Evolutionary conservation across 2,113 vertebrate genomes (phyloP).

Genomic region (Cyanistes caeruleus): DNA sequence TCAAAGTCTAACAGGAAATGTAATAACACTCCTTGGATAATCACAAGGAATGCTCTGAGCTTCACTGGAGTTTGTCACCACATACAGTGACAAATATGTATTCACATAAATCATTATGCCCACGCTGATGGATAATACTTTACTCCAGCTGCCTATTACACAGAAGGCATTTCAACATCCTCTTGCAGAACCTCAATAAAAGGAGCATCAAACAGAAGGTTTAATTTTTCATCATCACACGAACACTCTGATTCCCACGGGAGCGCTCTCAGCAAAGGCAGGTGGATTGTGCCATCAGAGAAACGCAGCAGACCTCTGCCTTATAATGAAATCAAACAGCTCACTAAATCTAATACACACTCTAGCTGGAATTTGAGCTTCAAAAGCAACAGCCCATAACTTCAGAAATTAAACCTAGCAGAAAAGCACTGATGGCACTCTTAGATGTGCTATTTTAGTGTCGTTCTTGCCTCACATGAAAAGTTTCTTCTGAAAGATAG

Average conservation of each 20-base stretch:
- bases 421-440: slow-evolving; percentile 9
- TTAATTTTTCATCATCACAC: slow-evolving; percentile 51
- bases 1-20: neutral
- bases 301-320: neutral
- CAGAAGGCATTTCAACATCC: neutral
- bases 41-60: neutral
- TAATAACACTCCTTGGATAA: neutral
- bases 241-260: neutral
- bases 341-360: slow-evolving; percentile 29
- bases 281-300: slow-evolving; percentile 22
- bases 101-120: slow-evolving; percentile 24
- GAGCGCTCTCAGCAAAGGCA: slow-evolving; percentile 34
- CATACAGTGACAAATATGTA: slow-evolving; percentile 16
- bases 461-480: slow-evolving; percentile 15
- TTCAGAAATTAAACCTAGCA: slow-evolving; percentile 44
- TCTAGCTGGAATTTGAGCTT: slow-evolving; percentile 8
- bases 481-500: slow-evolving; percentile 16
- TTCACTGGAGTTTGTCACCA: slow-evolving; percentile 2
- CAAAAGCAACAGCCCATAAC: slow-evolving; percentile 30
- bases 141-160: neutral
- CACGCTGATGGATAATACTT: neutral
- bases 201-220: slow-evolving; percentile 16
- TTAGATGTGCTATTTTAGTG: slow-evolving; percentile 38
- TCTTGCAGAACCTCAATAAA: slow-evolving; percentile 8
- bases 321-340: slow-evolving; percentile 53